phyloP scores from a whole-genome alignment of 1,140 invertebrate genomes.

The Plutomurus gul region DNA sequence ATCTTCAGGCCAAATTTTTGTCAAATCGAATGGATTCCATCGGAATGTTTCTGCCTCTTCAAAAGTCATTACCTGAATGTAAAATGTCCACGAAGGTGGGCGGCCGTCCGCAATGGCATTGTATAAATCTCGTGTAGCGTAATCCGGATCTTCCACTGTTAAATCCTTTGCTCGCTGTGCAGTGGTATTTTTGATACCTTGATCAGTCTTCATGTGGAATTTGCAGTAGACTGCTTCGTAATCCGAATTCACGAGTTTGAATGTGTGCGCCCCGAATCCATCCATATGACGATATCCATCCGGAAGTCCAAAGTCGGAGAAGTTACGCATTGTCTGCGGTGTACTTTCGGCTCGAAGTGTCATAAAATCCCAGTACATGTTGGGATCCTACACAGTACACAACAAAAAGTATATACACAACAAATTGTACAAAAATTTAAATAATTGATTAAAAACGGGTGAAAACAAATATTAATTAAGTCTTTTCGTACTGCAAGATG shows the following conservation, averaged over 20 bases:
- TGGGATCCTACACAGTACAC: conserved; percentile 75
- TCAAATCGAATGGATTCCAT: conserved; percentile 72
- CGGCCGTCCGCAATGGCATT: conserved; percentile 2
- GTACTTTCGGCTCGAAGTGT: conserved; percentile 62
- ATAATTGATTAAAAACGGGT: not conserved
- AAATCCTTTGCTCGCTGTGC: conserved; percentile 70
- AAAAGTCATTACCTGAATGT: conserved; percentile 63
- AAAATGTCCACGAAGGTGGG: conserved; percentile 54
- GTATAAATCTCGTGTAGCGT: conserved; percentile 33
- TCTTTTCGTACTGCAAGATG: conserved; percentile 71
- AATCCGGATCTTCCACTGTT: conserved; percentile 65
- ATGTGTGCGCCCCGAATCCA: conserved; percentile 72
- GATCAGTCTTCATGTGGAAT: conserved; percentile 68
- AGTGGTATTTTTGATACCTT: conserved; percentile 59
- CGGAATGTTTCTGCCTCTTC: conserved; percentile 62
- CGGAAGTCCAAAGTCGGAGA: conserved; percentile 64
- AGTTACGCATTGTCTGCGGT: conserved; percentile 63
- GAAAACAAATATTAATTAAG: not conserved
- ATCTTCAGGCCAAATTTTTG: conserved; percentile 64
- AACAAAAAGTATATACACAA: too few relatives aligned
- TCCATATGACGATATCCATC: conserved; percentile 67
- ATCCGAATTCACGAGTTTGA: conserved; percentile 68
- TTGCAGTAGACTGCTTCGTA: conserved; percentile 66
- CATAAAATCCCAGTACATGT: conserved; percentile 68
- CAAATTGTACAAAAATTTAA: not conserved